These are phyloP conservation scores for Oceanites oceanicus DNA, from an alignment of 2,113 vertebrate genomes.

Conservation along the genomic window DNA sequence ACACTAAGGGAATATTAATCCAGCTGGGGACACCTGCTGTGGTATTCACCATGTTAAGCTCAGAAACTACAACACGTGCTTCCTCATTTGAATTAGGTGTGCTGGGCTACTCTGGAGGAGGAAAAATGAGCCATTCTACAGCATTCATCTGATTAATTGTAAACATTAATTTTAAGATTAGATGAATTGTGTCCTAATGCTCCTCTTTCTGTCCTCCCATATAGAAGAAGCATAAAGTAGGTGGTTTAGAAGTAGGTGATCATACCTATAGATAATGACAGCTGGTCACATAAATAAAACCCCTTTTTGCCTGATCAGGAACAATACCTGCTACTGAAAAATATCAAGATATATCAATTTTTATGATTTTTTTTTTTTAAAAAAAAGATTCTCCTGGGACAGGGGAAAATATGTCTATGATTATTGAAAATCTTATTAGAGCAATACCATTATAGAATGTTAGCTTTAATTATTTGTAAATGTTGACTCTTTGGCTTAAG, in stretches of 20 bases:
- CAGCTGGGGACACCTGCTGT: neutral
- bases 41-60: neutral
- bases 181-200: neutral
- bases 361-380: neutral
- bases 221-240: neutral
- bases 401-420: neutral
- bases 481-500: neutral
- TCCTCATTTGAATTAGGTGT: neutral
- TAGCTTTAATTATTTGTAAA: neutral
- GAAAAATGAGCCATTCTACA: neutral
- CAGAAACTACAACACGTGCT: neutral
- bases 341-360: neutral
- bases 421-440: neutral
- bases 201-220: neutral
- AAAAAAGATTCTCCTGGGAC: neutral
- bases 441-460: neutral
- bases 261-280: neutral
- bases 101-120: neutral
- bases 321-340: neutral
- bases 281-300: neutral
- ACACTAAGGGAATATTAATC: neutral
- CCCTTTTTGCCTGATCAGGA: neutral
- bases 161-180: neutral
- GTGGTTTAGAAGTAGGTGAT: neutral
- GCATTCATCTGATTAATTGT: neutral